These are phyloP conservation scores for Hedya salicella DNA, from an alignment of 2,888 invertebrate species.

Conservation along the genomic window DNA sequence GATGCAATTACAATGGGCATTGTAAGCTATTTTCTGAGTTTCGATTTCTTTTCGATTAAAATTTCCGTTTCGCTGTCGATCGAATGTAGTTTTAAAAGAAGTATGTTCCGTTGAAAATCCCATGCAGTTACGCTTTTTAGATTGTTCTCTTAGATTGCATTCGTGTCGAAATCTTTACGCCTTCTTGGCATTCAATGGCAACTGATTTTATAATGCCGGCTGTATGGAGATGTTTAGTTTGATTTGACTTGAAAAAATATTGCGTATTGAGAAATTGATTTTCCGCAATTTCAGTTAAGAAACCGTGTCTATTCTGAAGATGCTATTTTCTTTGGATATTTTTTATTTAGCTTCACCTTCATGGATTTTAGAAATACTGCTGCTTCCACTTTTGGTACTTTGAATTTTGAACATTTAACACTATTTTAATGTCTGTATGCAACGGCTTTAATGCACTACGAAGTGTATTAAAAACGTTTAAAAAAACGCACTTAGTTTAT, in stretches of 20 bases:
- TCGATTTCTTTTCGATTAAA: conserved; percentile 79
- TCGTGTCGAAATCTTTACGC: conserved; percentile 68
- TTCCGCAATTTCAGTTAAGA: conserved; percentile 10
- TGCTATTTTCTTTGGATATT: neutral
- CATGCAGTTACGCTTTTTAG: conserved; percentile 4
- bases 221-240: conserved; percentile 32
- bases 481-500: no score
- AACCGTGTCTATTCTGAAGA: conserved; percentile 1
- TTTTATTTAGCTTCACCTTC: neutral
- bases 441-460: no score
- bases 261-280: conserved; percentile 26
- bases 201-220: conserved; percentile 35
- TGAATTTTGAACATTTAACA: no score
- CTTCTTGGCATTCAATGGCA: conserved; percentile 60
- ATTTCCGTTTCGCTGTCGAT: conserved; percentile 68
- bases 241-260: conserved; percentile 5
- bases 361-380: no score
- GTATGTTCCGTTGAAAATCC: neutral
- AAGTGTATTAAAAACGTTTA: no score
- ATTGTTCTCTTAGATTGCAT: conserved; percentile 54
- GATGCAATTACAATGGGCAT: conserved; percentile 81
- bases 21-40: conserved; percentile 72
- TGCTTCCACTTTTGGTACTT: no score
- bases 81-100: conserved; percentile 47
- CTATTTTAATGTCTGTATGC: no score